phyloP scores from a whole-genome alignment of 2,113 vertebrate genomes.

The Orycteropus afer region DNA sequence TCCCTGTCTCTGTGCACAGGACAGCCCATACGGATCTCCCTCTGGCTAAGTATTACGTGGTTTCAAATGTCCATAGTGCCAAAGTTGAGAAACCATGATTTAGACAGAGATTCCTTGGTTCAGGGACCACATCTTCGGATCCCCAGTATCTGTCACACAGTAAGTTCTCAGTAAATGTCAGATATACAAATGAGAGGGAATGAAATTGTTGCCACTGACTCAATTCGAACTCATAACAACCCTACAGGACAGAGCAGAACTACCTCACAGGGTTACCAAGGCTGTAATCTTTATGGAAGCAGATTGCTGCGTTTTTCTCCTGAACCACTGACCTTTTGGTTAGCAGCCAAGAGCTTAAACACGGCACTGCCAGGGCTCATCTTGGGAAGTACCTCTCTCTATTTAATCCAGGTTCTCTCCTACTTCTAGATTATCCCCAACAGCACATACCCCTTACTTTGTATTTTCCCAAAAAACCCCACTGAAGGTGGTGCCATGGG shows the following conservation, averaged over 20 bases:
- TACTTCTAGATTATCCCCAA: neutral
- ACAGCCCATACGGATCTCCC: neutral
- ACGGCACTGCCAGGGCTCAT: neutral
- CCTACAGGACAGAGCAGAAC: neutral
- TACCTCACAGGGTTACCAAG: neutral
- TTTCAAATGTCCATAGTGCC: neutral
- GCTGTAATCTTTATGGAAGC: neutral
- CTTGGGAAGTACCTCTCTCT: neutral
- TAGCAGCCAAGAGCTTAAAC: neutral
- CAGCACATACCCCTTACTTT: too few species aligned
- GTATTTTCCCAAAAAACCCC: neutral
- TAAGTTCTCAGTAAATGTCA: neutral
- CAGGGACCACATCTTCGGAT: neutral
- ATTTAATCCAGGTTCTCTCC: neutral
- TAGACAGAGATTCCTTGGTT: neutral
- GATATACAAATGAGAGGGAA: too few species aligned
- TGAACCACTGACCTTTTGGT: neutral
- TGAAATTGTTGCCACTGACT: neutral
- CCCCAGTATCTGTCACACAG: neutral
- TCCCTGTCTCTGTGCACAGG: neutral
- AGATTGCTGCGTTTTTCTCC: neutral
- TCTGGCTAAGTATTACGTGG: neutral
- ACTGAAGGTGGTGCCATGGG: neutral
- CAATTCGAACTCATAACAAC: neutral
- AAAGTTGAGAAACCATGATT: neutral